Percentiles rank a stretch among this genome's conserved stretches.
Evolutionary conservation across 1,140 invertebrate species (phyloP).

Genomic region (Bombus terrestris): DNA sequence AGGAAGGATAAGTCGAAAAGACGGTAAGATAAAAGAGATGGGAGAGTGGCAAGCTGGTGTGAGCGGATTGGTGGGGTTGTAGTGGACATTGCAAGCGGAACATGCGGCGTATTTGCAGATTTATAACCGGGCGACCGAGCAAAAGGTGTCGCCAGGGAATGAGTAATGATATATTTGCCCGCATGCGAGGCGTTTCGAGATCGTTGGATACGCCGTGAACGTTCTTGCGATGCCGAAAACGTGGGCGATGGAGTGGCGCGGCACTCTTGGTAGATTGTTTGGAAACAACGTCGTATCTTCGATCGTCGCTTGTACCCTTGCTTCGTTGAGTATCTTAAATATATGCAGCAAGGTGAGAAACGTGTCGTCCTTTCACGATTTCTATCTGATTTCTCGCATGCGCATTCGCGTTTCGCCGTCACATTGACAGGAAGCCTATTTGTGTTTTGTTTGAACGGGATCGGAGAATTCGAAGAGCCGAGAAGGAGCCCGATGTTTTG

Average conservation of each 20-base stretch:
- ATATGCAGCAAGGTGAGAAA: neutral
- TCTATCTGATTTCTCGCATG: neutral
- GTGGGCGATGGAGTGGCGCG: conserved; percentile 35
- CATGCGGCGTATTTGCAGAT: conserved; percentile 66
- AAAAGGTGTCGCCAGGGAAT: conserved; percentile 70
- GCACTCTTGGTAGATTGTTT: conserved; percentile 54
- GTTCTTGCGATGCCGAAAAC: conserved; percentile 63
- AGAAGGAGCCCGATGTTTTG: too few species aligned
- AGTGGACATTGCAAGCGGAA: neutral
- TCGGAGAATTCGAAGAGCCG: neutral
- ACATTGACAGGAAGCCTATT: too few species aligned
- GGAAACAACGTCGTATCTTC: conserved; percentile 61
- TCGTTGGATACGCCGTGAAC: conserved; percentile 58
- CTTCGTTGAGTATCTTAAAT: neutral
- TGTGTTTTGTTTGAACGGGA: neutral
- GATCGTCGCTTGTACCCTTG: conserved; percentile 43
- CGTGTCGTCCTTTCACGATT: neutral
- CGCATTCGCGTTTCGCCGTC: neutral
- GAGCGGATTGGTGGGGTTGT: too few species aligned
- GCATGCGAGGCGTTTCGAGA: conserved; percentile 70
- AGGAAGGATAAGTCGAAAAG: conserved; percentile 9
- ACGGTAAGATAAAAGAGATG: neutral
- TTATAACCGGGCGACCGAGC: conserved; percentile 67
- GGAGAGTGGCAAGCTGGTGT: neutral
- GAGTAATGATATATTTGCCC: conserved; percentile 73